These are phyloP conservation scores for Spatulosminthurus flaviceps DNA, from an alignment of 2,888 invertebrate species.

Conservation along the genomic window DNA sequence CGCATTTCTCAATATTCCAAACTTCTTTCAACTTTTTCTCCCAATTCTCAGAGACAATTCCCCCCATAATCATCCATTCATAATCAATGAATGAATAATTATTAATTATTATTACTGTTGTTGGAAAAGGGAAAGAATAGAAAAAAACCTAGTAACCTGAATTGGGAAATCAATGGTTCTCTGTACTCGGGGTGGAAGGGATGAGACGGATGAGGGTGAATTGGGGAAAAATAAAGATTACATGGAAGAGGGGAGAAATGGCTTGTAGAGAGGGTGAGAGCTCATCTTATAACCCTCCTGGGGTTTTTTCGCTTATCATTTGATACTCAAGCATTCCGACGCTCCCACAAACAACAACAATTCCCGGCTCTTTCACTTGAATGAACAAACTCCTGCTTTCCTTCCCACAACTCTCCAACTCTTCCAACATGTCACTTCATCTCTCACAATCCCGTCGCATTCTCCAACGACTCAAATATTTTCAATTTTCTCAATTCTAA, in stretches of 20 bases:
- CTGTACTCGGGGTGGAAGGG: constrained; percentile 30
- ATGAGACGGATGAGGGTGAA: neutral
- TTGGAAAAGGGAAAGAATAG: neutral
- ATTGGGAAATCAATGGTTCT: constrained; percentile 28
- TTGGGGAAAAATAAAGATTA: constrained; percentile 8
- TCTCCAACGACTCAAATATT: neutral
- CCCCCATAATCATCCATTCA: neutral
- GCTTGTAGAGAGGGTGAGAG: constrained; percentile 36
- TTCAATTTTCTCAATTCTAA: too few relatives aligned
- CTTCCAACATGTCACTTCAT: too few relatives aligned
- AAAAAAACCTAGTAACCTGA: constrained; percentile 36
- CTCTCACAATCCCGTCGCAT: neutral
- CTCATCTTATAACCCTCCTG: constrained; percentile 34
- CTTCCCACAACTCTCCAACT: neutral
- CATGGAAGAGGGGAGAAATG: constrained; percentile 10
- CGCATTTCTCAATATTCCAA: too few relatives aligned
- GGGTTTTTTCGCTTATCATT: constrained; percentile 27
- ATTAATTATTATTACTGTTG: too few relatives aligned
- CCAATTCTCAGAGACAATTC: neutral
- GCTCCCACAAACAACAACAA: constrained; percentile 20
- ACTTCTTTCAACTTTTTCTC: neutral
- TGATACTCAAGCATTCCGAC: constrained; percentile 18
- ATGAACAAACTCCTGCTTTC: neutral
- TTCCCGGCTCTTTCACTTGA: neutral
- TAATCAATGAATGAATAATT: too few relatives aligned